phyloP scores from a whole-genome alignment of 2,888 invertebrate species.

The Metopia argyrocephala region DNA sequence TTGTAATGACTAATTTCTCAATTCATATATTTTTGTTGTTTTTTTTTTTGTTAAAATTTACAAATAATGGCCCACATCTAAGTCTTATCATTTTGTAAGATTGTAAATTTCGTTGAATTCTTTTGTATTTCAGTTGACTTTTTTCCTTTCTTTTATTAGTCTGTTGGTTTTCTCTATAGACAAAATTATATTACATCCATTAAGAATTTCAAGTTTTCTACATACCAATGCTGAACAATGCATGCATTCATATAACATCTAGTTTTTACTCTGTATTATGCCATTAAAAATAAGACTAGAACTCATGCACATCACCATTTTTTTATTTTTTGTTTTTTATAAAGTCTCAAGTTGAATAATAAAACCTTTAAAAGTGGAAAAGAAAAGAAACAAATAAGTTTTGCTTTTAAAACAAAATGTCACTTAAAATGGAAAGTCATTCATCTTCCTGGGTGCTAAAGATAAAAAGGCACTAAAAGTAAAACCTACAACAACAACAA shows the following conservation, averaged over 20 bases:
- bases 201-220: conserved; percentile 60
- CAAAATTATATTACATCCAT: conserved; percentile 51
- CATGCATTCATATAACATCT: conserved; percentile 51
- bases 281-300: conserved; percentile 57
- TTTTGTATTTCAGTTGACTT: neutral
- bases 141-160: conserved; percentile 22
- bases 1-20: conserved; percentile 26
- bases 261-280: conserved; percentile 52
- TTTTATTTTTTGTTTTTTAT: neutral
- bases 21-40: neutral
- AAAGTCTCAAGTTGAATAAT: neutral
- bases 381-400: conserved; percentile 41
- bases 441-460: conserved; percentile 68
- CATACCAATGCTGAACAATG: conserved; percentile 49
- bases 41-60: neutral
- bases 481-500: conserved; percentile 25
- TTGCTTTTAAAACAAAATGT: conserved; percentile 68
- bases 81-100: conserved; percentile 58
- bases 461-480: conserved; percentile 60
- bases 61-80: conserved; percentile 59
- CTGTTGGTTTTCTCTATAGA: neutral
- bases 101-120: conserved; percentile 27
- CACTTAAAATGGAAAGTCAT: conserved; percentile 74
- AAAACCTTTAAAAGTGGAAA: conserved; percentile 5
- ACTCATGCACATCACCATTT: conserved; percentile 10